These are phyloP conservation scores for Callithrix jacchus DNA, from an alignment of 2,113 vertebrate species.

Conservation along the genomic window DNA sequence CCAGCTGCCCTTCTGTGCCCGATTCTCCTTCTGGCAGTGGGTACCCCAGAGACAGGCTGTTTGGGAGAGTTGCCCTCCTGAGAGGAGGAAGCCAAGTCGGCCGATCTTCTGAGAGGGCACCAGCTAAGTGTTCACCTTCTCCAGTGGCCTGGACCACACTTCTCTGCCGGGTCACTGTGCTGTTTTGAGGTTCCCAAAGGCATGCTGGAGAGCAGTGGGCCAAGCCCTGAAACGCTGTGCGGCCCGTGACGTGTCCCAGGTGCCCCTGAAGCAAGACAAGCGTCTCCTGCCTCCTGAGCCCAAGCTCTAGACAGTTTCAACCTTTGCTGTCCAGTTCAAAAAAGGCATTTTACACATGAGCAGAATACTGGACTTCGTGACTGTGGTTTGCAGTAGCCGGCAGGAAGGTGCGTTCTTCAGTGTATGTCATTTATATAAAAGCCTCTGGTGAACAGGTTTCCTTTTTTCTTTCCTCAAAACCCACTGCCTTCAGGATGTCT, in stretches of 20 bases:
- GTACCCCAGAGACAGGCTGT: background rate
- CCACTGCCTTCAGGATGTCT: accelerated
- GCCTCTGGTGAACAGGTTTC: background rate
- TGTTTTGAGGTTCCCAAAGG: background rate
- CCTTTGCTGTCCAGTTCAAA: accelerated
- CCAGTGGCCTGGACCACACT: accelerated
- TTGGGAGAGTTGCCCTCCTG: background rate
- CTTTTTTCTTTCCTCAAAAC: background rate
- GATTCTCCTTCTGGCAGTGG: accelerated
- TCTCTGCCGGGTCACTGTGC: background rate
- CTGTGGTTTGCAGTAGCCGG: accelerated
- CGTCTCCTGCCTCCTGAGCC: background rate
- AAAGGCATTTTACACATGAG: background rate
- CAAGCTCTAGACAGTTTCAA: background rate
- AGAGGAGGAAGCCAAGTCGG: no score
- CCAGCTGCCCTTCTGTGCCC: background rate
- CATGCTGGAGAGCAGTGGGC: background rate
- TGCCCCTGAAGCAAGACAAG: accelerated
- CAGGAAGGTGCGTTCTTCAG: accelerated
- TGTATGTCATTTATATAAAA: no score
- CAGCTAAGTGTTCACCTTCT: accelerated
- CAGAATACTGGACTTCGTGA: background rate
- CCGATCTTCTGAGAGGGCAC: background rate
- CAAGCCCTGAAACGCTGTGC: background rate
- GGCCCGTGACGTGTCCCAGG: no score